These are phyloP conservation scores for Fregata magnificens DNA, from an alignment of 2,113 vertebrate genomes.

Conservation along the genomic window DNA sequence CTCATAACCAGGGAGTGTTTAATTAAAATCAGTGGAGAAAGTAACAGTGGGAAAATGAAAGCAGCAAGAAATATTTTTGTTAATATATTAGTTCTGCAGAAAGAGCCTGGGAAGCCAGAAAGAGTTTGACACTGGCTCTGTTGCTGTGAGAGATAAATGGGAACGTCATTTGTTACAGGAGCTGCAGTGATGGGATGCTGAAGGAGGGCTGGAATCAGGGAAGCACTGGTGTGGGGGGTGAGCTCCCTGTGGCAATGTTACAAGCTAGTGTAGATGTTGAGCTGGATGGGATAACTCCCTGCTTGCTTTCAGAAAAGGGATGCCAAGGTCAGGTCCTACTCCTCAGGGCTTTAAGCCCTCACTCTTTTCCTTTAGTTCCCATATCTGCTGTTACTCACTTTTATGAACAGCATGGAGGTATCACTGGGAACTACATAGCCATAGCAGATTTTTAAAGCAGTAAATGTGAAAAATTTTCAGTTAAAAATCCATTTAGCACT, in stretches of 20 bases:
- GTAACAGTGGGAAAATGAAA: not conserved
- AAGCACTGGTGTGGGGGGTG: not conserved
- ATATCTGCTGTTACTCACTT: not conserved
- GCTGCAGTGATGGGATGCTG: not conserved
- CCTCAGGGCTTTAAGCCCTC: not conserved
- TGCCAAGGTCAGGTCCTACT: not conserved
- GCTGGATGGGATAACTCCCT: not conserved
- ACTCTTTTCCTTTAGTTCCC: not conserved
- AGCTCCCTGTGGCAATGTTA: not conserved
- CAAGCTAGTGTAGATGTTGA: not conserved
- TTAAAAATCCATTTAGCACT: not conserved
- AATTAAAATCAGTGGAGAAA: slow-evolving; percentile 36
- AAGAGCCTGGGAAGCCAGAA: not conserved
- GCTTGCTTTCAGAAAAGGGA: not conserved
- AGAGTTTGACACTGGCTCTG: not conserved
- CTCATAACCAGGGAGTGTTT: not conserved
- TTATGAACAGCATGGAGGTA: not conserved
- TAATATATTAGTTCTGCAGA: not conserved
- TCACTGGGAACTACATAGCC: not conserved
- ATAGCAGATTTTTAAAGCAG: not conserved
- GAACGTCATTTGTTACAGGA: not conserved
- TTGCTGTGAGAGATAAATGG: not conserved
- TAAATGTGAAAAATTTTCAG: not conserved
- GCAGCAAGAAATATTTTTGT: slow-evolving; percentile 1
- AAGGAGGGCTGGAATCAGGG: not conserved